phyloP scores from a whole-genome alignment of 2,888 invertebrate species.

The Siphlonurus alternatus region DNA sequence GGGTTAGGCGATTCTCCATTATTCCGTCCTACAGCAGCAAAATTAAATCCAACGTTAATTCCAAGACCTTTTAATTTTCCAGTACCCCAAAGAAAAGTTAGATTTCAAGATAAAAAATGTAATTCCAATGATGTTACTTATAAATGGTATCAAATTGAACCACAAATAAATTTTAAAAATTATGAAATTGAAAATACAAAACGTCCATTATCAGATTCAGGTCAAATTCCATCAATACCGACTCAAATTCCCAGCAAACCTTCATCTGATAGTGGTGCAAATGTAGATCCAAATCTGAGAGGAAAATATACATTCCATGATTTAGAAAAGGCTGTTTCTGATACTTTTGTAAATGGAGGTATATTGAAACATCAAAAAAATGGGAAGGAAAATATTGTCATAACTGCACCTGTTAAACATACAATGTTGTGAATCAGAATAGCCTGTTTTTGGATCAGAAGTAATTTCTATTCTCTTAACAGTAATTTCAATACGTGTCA shows the following conservation, averaged over 20 bases:
- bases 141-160: not conserved
- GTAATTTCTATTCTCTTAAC: too few relatives aligned
- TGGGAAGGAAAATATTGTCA: not conserved
- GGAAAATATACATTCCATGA: not conserved
- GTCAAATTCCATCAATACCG: not conserved
- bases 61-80: not conserved
- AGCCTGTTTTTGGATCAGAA: too few relatives aligned
- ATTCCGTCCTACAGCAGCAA: not conserved
- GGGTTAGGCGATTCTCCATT: not conserved
- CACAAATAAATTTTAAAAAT: not conserved
- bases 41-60: not conserved
- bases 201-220: not conserved
- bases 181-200: not conserved
- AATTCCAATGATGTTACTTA: not conserved
- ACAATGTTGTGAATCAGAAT: not conserved
- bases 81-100: not conserved
- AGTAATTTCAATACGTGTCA: too few relatives aligned
- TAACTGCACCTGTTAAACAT: not conserved
- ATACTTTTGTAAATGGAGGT: too few relatives aligned
- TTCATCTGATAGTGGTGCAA: not conserved
- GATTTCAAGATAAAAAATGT: not conserved
- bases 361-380: not conserved
- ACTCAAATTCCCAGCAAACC: not conserved
- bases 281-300: not conserved
- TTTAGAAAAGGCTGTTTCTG: constrained; percentile 3